These are phyloP conservation scores for Watsonalla cultraria DNA, from an alignment of 2,888 invertebrate species.

Conservation along the genomic window DNA sequence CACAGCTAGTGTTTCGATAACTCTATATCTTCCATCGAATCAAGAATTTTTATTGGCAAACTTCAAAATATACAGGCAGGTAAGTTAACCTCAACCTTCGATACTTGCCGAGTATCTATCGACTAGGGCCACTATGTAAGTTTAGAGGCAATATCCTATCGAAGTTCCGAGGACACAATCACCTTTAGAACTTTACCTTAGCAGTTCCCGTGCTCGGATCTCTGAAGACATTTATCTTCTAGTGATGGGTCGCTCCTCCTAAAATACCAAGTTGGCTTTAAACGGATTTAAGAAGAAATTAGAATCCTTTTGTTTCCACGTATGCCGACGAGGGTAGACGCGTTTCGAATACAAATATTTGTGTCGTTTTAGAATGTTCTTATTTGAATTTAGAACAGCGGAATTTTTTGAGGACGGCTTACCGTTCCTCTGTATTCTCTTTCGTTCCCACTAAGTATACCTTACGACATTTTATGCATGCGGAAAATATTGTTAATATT, in stretches of 20 bases:
- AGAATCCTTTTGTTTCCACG: conserved; percentile 1
- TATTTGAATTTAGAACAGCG: background rate
- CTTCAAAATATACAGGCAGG: no score
- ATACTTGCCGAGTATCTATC: no score
- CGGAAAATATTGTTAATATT: no score
- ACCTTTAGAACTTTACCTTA: conserved; percentile 19
- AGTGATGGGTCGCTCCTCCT: conserved; percentile 8
- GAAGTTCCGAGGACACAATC: conserved; percentile 29
- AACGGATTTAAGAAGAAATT: background rate
- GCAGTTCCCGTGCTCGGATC: conserved; percentile 21
- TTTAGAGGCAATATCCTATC: conserved; percentile 8
- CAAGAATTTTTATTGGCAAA: no score
- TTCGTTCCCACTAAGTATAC: no score
- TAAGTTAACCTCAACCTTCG: no score
- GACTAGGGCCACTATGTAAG: background rate
- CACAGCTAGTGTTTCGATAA: no score
- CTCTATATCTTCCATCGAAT: no score
- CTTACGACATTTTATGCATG: no score
- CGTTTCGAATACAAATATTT: background rate
- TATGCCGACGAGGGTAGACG: background rate
- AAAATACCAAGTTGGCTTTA: background rate
- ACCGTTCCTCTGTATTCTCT: background rate
- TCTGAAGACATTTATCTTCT: conserved; percentile 37
- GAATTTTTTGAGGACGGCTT: background rate
- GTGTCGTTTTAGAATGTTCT: background rate